Conservation (phyloP, 2,113 vertebrate species). For the Ranitomeya imitator region DNA sequence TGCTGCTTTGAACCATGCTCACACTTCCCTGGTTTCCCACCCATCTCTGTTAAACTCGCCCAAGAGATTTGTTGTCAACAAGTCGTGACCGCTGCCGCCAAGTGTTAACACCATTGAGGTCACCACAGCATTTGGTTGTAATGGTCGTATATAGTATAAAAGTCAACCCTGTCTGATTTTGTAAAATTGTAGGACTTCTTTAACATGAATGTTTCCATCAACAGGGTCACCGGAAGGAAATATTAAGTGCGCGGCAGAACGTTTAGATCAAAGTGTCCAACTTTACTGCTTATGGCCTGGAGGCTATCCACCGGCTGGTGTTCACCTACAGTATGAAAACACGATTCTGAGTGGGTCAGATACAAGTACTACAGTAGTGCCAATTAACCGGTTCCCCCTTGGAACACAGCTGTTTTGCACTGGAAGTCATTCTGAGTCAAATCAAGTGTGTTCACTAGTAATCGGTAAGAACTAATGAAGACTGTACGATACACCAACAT, state of each 20-base stretch:
- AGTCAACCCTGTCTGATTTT: background rate
- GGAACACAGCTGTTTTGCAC: background rate
- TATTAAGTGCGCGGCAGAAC: conserved; percentile 4
- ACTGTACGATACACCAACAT: background rate
- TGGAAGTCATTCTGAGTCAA: background rate
- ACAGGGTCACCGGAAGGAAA: conserved; percentile 36
- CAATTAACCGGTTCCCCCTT: background rate
- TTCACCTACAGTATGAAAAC: background rate
- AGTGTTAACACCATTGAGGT: too few species aligned
- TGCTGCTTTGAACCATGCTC: too few species aligned
- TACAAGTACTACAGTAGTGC: background rate
- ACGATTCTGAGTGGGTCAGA: background rate
- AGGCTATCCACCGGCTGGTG: conserved; percentile 26
- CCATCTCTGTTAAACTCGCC: too few species aligned
- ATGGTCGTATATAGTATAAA: too few species aligned
- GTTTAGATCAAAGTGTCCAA: background rate
- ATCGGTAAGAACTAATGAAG: conserved; percentile 28
- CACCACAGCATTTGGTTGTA: too few species aligned
- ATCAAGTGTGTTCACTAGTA: background rate
- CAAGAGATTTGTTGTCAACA: too few species aligned
- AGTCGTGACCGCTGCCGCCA: too few species aligned
- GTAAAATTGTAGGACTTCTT: background rate
- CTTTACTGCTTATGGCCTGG: conserved; percentile 33
- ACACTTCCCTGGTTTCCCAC: too few species aligned
- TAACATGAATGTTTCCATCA: background rate